phyloP scores from a whole-genome alignment of 2,113 vertebrate species.

The Pogona vitticeps region DNA sequence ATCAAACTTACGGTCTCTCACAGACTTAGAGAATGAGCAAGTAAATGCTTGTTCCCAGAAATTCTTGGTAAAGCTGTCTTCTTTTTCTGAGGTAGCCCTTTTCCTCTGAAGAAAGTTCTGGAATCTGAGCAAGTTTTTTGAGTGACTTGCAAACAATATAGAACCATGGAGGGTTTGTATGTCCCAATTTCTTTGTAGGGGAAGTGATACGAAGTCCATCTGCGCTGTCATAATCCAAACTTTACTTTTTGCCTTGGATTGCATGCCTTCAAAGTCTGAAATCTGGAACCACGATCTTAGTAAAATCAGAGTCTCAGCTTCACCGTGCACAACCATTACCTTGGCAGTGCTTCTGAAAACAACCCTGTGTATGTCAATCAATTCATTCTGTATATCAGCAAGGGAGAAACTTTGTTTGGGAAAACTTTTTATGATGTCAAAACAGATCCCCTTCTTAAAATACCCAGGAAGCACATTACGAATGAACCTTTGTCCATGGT shows the following conservation, averaged over 20 bases:
- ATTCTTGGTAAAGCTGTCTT: not conserved
- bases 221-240: slow-evolving; percentile 12
- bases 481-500: too few species aligned
- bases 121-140: not conserved
- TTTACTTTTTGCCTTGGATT: not conserved
- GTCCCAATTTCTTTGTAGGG: not conserved
- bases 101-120: not conserved
- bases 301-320: not conserved
- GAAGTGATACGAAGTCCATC: not conserved
- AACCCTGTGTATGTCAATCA: not conserved
- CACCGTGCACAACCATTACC: not conserved
- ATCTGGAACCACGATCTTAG: not conserved
- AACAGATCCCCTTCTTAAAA: too few species aligned
- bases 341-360: not conserved
- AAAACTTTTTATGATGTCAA: not conserved
- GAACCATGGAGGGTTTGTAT: not conserved
- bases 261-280: not conserved
- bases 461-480: too few species aligned
- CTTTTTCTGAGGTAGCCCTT: not conserved
- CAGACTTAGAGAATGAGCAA: not conserved
- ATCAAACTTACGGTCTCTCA: not conserved
- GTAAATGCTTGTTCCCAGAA: slow-evolving; percentile 2
- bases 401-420: not conserved
- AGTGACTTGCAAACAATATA: not conserved
- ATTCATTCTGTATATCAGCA: not conserved